Conservation (phyloP, 1,140 invertebrate genomes). For the Lamellibrachia luymesi region DNA sequence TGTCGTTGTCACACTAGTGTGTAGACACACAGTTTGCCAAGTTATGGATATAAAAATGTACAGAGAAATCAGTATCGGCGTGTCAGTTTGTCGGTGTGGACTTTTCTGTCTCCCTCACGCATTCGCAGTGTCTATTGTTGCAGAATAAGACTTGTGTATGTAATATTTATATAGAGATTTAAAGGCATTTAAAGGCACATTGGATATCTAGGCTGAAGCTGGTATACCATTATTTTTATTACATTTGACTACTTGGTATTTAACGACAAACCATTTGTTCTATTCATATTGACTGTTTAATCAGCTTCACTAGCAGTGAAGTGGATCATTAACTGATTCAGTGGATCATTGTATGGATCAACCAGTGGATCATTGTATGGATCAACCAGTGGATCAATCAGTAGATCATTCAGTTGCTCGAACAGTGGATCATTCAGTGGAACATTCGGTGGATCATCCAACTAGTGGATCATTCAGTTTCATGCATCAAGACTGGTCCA, state of each 20-base stretch:
- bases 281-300: neutral
- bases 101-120: neutral
- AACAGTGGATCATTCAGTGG: neutral
- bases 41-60: no score
- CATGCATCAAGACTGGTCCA: neutral
- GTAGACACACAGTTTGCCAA: no score
- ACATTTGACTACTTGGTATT: neutral
- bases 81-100: neutral
- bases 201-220: neutral
- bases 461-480: neutral
- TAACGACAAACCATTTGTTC: neutral
- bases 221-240: neutral
- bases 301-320: neutral
- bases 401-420: neutral
- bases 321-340: neutral
- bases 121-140: neutral
- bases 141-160: no score
- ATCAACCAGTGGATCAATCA: neutral
- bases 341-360: neutral
- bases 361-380: neutral
- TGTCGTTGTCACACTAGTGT: no score
- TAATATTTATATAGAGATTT: no score
- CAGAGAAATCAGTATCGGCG: no score
- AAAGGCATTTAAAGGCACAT: no score
- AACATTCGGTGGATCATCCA: neutral